Conservation (phyloP, 2,888 invertebrate species). For the Tenthredo amoena region DNA sequence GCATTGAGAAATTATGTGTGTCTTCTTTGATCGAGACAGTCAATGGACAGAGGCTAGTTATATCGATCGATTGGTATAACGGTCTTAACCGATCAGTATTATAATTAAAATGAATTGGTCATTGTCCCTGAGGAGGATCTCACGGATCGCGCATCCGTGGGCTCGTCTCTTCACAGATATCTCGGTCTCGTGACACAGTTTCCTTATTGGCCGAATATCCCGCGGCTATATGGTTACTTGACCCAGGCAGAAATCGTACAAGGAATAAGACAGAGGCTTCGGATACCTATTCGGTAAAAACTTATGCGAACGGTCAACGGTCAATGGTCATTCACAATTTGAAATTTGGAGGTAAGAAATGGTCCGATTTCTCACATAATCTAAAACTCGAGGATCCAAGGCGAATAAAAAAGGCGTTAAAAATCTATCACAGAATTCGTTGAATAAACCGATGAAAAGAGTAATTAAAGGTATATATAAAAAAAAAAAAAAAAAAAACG, state of each 20-base stretch:
- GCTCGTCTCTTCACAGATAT: conserved; percentile 16
- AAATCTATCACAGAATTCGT: neutral
- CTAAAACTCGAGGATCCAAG: neutral
- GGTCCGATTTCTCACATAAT: neutral
- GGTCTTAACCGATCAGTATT: conserved; percentile 62
- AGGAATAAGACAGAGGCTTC: neutral
- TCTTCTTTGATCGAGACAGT: neutral
- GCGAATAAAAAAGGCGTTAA: neutral
- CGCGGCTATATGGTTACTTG: conserved; percentile 33
- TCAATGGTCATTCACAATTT: neutral
- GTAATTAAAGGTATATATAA: neutral
- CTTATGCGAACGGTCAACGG: neutral
- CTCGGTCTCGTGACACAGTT: conserved; percentile 61
- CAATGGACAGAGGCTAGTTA: conserved; percentile 17
- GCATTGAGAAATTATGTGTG: neutral
- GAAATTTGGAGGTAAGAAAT: neutral
- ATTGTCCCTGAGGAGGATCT: conserved; percentile 61
- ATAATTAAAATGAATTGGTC: conserved; percentile 66
- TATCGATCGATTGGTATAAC: conserved; percentile 58
- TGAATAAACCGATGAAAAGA: neutral
- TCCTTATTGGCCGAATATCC: conserved; percentile 57
- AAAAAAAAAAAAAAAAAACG: neutral
- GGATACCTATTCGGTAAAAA: neutral
- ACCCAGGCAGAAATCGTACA: neutral
- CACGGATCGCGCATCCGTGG: conserved; percentile 50